Base-by-base conservation (phyloP, 1,140 invertebrate genomes). In the Neotoxoptera formosana region DNA sequence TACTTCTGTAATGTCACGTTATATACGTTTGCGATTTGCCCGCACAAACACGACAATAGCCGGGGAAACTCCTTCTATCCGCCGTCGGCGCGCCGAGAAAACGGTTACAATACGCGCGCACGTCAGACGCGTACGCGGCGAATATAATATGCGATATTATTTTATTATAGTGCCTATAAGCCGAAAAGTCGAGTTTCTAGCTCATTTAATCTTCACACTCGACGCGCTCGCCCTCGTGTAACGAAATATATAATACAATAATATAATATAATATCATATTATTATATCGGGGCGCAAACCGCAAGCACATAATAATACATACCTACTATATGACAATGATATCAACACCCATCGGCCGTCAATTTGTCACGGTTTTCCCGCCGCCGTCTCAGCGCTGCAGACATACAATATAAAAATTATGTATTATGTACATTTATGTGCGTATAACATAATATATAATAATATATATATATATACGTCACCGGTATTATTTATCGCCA, bases 331-430 rank as follows among this genome's bases (percentile, higher is more conserved):
- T 23, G 36, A 11, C 34, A 41, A 41, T 41, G 83, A 25, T 23
- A 53, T 53, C 41, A 84, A 25, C 86, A n/a, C 17, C 17, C 48
- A 14, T 89, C n/a, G 48, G 21, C 20, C 34, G 87, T 89, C 87
- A 89, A 91, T 91, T 91, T 91, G 90, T 91, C 90, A 47, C 60
- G 60, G 90, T 91, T 91, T 90, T 76, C 51, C 56, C 56, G 56
- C 56, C 56, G 56, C 23, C 86, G 47, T 48, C 47, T 88, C 30
- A 8, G 83, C 1, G 41, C 41, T 41, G 41, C 41, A 41, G 83
- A n/a, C n/a, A n/a, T 11, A 23, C 21, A 84, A 76, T 25, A 84
- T 11, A 84, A 84, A 45, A 84, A 84, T 25, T 84, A 84, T 45
- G n/a, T 60, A 60, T 60, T 60, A 60, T 60, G 11, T 60, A 60